These are phyloP conservation scores for Cybosia mesomella DNA, from an alignment of 2,888 invertebrate genomes.

Conservation along the genomic window DNA sequence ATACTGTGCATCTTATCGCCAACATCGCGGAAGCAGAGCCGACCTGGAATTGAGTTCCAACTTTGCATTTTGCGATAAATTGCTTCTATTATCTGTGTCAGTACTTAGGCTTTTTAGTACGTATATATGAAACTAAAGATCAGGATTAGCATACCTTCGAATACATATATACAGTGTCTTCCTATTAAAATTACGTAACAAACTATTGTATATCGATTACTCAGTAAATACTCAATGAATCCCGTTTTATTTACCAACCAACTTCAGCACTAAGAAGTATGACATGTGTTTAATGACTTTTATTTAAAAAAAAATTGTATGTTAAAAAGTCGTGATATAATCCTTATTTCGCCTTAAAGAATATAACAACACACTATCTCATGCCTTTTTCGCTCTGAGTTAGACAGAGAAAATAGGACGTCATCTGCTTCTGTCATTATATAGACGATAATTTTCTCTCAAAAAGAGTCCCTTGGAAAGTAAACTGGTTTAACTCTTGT, in stretches of 20 bases:
- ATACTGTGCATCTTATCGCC: not conserved
- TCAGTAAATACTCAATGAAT: not conserved
- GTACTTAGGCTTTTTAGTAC: not conserved
- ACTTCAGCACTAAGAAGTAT: too few relatives aligned
- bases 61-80: constrained; percentile 5
- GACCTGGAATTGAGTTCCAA: not conserved
- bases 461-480: too few relatives aligned
- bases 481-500: too few relatives aligned
- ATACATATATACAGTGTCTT: not conserved
- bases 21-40: not conserved
- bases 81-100: not conserved
- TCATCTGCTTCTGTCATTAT: too few relatives aligned
- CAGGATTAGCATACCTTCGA: not conserved
- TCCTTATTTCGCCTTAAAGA: too few relatives aligned
- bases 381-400: too few relatives aligned
- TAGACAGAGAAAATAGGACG: too few relatives aligned
- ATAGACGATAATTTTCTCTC: too few relatives aligned
- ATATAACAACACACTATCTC: too few relatives aligned
- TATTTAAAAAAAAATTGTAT: too few relatives aligned
- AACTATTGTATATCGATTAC: not conserved
- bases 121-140: not conserved
- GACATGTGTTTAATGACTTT: too few relatives aligned
- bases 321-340: too few relatives aligned
- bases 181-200: not conserved
- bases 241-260: not conserved